Evolutionary conservation across 2,888 invertebrate genomes (phyloP), one percentile per base, ranked within the genome.

Genomic region (Clistopyga incitator): DNA sequence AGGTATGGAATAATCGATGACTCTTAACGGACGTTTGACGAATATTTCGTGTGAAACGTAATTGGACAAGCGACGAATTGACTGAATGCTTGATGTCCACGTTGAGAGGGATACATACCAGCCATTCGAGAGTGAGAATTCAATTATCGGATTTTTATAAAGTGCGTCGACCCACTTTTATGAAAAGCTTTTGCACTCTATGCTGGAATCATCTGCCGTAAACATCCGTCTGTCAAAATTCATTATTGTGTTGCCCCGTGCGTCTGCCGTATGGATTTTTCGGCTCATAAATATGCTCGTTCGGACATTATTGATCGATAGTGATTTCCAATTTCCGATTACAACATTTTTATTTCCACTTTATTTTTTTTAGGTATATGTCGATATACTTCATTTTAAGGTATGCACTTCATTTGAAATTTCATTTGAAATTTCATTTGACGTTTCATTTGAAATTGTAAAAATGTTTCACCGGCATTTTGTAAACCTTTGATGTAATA

Each of bases 41-140:
- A 18, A 61, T 64, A 64, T 54, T 50, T 42, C 29, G 65, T 59
- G 59, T 50, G 56, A 20, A 54, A 75, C 72, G 52, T 71, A 52
- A 77, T 84, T 68, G 81, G 47, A 80, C 77, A 68, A 70, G 83
- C 79, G 67, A 54, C 74, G 72, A 76, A 71, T 76, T 68, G 61
- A 72, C 29, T 59, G 78, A 61, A 71, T 68, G 78, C 67, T 42
- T 65, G 61, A 50, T 50, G 52, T 65, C 47, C 71, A 15, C 42
- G 56, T 52, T 70, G 23, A 54, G 25, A 45, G 25, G 54, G 18
- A 42, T 52, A 38, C 38, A 56, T 13, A n/a, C 20, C 67, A 67
- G 42, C 76, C 59, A 3, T 29, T 34, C 50, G 61, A 45, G 50
- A 50, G 29, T 61, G 61, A 29, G 50, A 20, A 61, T 64, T 47